Evolutionary conservation across 2,113 vertebrate genomes (phyloP), one percentile per base, ranked within the genome.

Genomic region (Poecile atricapillus): DNA sequence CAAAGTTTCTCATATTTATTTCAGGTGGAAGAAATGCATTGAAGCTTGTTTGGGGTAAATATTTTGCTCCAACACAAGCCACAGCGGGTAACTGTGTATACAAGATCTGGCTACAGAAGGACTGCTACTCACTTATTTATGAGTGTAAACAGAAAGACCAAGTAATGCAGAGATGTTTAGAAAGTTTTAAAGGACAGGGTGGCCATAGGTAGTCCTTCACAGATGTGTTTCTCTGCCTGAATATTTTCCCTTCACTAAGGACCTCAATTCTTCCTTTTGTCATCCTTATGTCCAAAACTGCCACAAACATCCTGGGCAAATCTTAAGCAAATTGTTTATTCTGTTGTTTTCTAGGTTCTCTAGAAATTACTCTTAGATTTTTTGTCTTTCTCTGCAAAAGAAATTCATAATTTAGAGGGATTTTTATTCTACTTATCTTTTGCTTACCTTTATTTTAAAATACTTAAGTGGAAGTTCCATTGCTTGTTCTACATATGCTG

Each of bases 121-220:
- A n/a, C 52, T 87, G 33, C 71, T 92, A 13, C 56, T 97, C 77
- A 95, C 28, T 96, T 95, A 96, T 95, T 95, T 96, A 97, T 96
- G 83, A 96, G 53, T 63, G 30, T 94, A 97, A 95, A 93, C 73
- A 87, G 74, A 94, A 95, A 95, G 41, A 68, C 59, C 67, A 93
- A 84, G 93, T 97, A 96, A 47, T 92, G 41, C 89, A 89, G 52
- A 95, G 74, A 47, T 73, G 44, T 94, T 74, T 83, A 93, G 79
- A 73, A 96, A 89, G 52, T 47, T 62, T 80, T 78, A 16, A 59
- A 88, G 73, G 49, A 90, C 33, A 28, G 28, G 50, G 25, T 90
- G 31, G 23, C 55, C 70, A 10, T 18, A 55, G 64, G 47, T 75
- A 49, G 23, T 60, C 49, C 83, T 87, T 91, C 46, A 35, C 30